Percentiles rank a stretch among this genome's conserved stretches.
phyloP scores from a whole-genome alignment of 2,113 vertebrate genomes.

The Varanus salvator region DNA sequence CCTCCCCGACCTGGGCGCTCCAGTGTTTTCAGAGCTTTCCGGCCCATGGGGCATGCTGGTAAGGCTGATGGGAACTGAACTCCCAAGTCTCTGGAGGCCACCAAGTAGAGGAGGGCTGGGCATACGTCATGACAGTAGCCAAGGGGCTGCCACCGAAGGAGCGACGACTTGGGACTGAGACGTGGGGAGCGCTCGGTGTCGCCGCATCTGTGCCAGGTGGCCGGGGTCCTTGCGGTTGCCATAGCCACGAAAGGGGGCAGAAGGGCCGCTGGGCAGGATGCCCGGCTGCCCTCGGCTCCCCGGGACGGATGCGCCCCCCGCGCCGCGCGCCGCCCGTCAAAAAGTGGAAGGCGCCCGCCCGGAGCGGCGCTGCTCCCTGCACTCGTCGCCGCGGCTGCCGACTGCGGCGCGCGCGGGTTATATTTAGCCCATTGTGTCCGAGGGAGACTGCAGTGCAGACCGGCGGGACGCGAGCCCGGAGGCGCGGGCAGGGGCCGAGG shows the following conservation, averaged over 20 bases:
- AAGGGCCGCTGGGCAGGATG: background rate
- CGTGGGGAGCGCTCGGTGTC: too few species aligned
- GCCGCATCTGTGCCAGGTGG: background rate
- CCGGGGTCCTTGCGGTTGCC: background rate
- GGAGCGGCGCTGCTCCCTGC: background rate
- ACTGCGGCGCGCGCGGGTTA: background rate
- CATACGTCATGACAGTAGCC: too few species aligned
- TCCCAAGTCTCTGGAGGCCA: too few species aligned
- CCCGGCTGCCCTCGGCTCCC: background rate
- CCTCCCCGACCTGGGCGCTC: too few species aligned
- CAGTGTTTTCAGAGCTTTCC: too few species aligned
- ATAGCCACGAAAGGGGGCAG: background rate
- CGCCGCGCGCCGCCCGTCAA: too few species aligned
- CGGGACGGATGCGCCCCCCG: too few species aligned
- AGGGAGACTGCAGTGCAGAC: background rate
- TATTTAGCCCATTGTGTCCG: slow-evolving; percentile 17
- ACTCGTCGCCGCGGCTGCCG: background rate
- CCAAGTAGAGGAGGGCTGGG: too few species aligned
- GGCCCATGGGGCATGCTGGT: too few species aligned
- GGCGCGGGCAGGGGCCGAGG: background rate
- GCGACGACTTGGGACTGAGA: too few species aligned
- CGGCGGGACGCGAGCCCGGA: background rate
- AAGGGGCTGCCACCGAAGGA: background rate
- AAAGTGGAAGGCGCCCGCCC: background rate
- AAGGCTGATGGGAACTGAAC: too few species aligned